A percentile compares a stretch with the other conserved stretches of the same genome.
phyloP scores from a whole-genome alignment of 1,140 invertebrate species.

The Bombus huntii region DNA sequence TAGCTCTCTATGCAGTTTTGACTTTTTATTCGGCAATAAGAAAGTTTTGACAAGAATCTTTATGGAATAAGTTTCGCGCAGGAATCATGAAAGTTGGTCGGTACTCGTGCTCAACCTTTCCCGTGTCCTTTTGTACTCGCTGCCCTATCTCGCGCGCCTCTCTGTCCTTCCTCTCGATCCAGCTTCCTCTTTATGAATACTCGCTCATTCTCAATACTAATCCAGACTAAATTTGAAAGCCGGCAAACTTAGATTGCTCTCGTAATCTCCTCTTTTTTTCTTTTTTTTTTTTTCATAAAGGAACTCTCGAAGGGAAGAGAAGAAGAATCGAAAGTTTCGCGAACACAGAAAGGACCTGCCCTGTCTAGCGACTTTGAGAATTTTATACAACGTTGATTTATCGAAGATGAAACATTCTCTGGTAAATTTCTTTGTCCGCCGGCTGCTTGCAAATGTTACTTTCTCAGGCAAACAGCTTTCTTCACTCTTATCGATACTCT shows the following conservation, averaged over 20 bases:
- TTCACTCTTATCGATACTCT: too few species aligned
- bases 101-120: slow-evolving; percentile 25
- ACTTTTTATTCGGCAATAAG: slow-evolving; percentile 72
- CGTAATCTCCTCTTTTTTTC: not conserved
- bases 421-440: not conserved
- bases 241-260: slow-evolving; percentile 46
- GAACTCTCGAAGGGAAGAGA: not conserved
- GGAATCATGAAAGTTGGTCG: slow-evolving; percentile 54
- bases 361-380: not conserved
- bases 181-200: slow-evolving; percentile 22
- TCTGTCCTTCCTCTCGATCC: not conserved
- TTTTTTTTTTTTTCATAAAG: too few species aligned
- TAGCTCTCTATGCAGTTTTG: slow-evolving; percentile 37
- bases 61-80: slow-evolving; percentile 70
- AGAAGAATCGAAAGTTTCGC: not conserved
- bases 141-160: not conserved
- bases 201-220: slow-evolving; percentile 45
- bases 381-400: not conserved
- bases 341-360: not conserved
- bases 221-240: slow-evolving; percentile 50
- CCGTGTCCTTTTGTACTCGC: slow-evolving; percentile 24
- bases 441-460: not conserved
- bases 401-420: not conserved
- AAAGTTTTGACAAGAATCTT: slow-evolving; percentile 72
- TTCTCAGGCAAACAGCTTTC: not conserved